Conservation (phyloP, 2,797 vertebrate species). For the Pelobates cultripes region DNA sequence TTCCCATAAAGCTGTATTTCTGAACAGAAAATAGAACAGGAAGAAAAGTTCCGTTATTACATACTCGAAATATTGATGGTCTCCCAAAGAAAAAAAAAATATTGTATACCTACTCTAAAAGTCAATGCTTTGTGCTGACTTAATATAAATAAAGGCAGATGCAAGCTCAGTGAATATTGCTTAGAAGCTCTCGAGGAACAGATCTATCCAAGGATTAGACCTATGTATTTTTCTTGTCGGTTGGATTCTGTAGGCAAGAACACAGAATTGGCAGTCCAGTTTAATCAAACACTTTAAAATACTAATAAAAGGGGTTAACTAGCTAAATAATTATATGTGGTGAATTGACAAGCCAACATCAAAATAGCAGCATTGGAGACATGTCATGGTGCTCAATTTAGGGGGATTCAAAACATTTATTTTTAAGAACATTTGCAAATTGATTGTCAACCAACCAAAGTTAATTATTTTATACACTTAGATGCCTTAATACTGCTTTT, state of each 20-base stretch:
- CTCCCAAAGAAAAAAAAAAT: conserved; percentile 59
- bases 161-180: conserved; percentile 8
- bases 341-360: no score
- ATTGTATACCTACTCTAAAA: conserved; percentile 36
- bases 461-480: no score
- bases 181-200: conserved; percentile 25
- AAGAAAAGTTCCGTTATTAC: conserved; percentile 28
- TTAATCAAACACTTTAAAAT: not conserved
- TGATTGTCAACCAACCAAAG: no score
- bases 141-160: conserved; percentile 63
- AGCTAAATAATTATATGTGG: no score
- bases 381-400: no score
- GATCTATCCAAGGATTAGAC: conserved; percentile 15
- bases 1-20: conserved; percentile 51
- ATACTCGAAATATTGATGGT: conserved; percentile 51
- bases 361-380: no score
- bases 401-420: no score
- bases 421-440: no score
- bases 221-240: conserved; percentile 18
- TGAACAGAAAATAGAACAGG: conserved; percentile 57
- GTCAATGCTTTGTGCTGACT: conserved; percentile 57
- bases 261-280: not conserved
- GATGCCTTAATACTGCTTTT: no score
- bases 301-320: no score
- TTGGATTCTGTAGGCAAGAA: not conserved